Conservation (phyloP, 2,113 vertebrate species). For the Pelodiscus sinensis region DNA sequence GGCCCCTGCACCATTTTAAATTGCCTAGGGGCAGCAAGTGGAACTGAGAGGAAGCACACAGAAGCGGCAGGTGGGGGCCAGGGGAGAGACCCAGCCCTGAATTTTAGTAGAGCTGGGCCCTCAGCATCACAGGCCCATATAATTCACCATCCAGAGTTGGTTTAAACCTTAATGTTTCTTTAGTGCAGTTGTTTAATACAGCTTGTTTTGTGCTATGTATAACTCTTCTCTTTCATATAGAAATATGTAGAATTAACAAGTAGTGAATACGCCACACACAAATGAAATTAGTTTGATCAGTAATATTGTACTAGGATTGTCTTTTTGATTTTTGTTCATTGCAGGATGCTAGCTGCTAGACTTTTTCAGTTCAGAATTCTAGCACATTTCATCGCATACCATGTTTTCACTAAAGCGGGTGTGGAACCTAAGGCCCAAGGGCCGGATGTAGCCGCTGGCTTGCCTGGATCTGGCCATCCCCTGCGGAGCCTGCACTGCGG, state of each 20-base stretch:
- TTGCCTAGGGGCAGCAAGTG: too few relatives aligned
- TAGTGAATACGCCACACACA: not conserved
- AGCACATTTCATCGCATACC: not conserved
- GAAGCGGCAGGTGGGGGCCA: too few relatives aligned
- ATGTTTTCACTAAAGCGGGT: not conserved
- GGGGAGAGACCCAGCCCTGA: too few relatives aligned
- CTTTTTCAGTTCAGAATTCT: constrained; percentile 9
- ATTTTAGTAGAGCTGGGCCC: too few relatives aligned
- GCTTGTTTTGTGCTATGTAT: not conserved
- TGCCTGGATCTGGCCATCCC: too few relatives aligned
- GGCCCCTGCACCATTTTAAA: too few relatives aligned
- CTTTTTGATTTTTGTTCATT: not conserved
- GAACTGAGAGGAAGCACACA: too few relatives aligned
- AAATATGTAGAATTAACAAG: not conserved
- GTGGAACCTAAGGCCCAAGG: too few relatives aligned
- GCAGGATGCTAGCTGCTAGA: not conserved
- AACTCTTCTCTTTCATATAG: not conserved
- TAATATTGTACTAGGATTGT: not conserved
- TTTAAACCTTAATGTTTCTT: not conserved
- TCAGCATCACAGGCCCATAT: too few relatives aligned
- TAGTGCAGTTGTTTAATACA: not conserved
- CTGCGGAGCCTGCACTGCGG: too few relatives aligned
- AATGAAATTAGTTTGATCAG: not conserved
- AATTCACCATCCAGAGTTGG: not conserved
- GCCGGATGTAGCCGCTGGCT: too few relatives aligned